phyloP scores from a whole-genome alignment of 2,797 vertebrate genomes.

The Thaleichthys pacificus region DNA sequence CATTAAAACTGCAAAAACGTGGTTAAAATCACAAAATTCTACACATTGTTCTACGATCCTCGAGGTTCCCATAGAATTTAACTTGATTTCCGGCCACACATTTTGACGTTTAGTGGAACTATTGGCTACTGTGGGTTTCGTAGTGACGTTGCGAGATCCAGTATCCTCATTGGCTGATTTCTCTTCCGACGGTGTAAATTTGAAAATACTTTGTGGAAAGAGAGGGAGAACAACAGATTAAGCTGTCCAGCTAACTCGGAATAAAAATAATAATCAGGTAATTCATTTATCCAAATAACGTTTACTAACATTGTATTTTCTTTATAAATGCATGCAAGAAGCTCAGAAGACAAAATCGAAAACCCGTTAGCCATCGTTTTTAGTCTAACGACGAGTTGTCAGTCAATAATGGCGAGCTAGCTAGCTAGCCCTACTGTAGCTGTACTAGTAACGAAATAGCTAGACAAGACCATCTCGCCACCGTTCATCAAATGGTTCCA shows the following conservation, averaged over 20 bases:
- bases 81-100: slow-evolving; percentile 48
- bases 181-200: slow-evolving; percentile 49
- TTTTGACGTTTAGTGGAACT: slow-evolving; percentile 4
- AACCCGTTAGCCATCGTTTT: not conserved
- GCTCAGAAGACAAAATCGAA: not conserved
- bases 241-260: not conserved
- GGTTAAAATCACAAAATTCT: not conserved
- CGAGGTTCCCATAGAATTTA: slow-evolving; percentile 38
- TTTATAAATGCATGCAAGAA: no score
- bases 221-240: no score
- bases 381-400: not conserved
- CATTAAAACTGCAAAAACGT: not conserved
- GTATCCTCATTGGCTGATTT: slow-evolving; percentile 51
- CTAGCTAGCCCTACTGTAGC: not conserved
- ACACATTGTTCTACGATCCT: not conserved
- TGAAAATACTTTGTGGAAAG: slow-evolving; percentile 53
- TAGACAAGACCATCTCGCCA: no score
- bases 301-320: no score
- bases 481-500: no score
- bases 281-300: not conserved
- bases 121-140: slow-evolving; percentile 23
- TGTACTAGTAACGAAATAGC: no score
- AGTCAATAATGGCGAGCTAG: slow-evolving; percentile 7
- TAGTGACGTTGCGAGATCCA: rapidly evolving
- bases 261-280: not conserved